A percentile compares a stretch with the other conserved stretches of the same genome.
phyloP scores from a whole-genome alignment of 1,140 invertebrate genomes.

The Hypothenemus hampei region DNA sequence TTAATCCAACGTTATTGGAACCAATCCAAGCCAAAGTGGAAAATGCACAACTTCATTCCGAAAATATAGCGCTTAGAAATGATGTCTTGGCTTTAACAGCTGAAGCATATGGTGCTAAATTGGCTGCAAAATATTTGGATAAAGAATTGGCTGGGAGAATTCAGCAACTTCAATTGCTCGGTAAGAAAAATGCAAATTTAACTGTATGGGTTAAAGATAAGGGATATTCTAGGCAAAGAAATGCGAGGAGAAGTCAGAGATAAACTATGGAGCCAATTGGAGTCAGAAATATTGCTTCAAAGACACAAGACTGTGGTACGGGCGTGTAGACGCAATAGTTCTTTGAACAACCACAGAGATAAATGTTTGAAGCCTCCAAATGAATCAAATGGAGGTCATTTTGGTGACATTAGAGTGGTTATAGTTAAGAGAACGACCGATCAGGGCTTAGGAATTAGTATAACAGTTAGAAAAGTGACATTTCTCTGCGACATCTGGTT shows the following conservation, averaged over 20 bases:
- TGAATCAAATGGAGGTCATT: conserved; percentile 36
- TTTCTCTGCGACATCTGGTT: background rate
- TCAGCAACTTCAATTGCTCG: conserved; percentile 80
- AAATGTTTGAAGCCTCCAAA: conserved; percentile 33
- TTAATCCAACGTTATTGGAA: conserved; percentile 42
- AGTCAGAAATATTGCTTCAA: conserved; percentile 81
- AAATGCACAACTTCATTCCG: conserved; percentile 59
- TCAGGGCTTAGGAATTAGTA: conserved; percentile 75
- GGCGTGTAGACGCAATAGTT: conserved; percentile 48
- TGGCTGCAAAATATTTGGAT: conserved; percentile 81
- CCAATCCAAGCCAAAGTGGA: conserved; percentile 56
- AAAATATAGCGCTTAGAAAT: conserved; percentile 65
- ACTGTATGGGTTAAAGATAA: background rate
- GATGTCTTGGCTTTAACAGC: conserved; percentile 69
- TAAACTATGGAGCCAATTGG: conserved; percentile 77
- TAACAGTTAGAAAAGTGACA: conserved; percentile 56
- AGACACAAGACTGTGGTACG: conserved; percentile 76
- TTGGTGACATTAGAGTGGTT: conserved; percentile 53
- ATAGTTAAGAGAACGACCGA: conserved; percentile 60
- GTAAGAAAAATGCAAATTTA: conserved; percentile 31
- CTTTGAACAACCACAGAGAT: conserved; percentile 35
- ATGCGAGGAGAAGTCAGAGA: conserved; percentile 72
- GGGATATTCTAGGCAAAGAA: conserved; percentile 51
- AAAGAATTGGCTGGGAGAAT: conserved; percentile 83
- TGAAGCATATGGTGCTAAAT: conserved; percentile 75